phyloP scores from a whole-genome alignment of 2,888 invertebrate species.

The Drosophila monieri region DNA sequence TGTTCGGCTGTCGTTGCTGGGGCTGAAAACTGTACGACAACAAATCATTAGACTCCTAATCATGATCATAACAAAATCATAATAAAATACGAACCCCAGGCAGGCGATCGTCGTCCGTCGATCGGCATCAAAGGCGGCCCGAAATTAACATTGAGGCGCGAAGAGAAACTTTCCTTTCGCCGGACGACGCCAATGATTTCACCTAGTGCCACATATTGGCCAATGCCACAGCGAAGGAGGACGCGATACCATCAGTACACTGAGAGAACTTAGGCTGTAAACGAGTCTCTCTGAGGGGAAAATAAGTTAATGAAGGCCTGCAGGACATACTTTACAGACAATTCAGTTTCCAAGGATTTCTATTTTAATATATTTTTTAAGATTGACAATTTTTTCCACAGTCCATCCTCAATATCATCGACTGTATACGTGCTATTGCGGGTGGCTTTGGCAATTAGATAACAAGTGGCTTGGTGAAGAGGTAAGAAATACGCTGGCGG shows the following conservation, averaged over 20 bases:
- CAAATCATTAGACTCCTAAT: conserved; percentile 71
- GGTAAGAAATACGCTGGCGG: conserved; percentile 36
- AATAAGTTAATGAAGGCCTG: no score
- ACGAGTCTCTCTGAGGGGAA: background rate
- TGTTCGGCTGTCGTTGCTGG: conserved; percentile 24
- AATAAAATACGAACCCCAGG: conserved; percentile 28
- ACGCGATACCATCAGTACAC: conserved; percentile 20
- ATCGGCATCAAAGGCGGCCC: conserved; percentile 65
- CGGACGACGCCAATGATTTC: conserved; percentile 58
- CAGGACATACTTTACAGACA: no score
- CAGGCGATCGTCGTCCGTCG: conserved; percentile 19
- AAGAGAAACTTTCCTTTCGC: conserved; percentile 75
- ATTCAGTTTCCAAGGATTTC: background rate
- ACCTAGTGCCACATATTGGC: conserved; percentile 71
- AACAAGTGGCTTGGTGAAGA: conserved; percentile 66
- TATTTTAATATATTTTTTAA: background rate
- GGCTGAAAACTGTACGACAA: conserved; percentile 48
- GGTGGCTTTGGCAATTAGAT: conserved; percentile 77
- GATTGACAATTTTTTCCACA: background rate
- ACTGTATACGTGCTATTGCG: conserved; percentile 67
- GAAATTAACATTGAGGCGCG: conserved; percentile 71
- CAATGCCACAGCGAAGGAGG: conserved; percentile 46
- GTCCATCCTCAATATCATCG: conserved; percentile 28
- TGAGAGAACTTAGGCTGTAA: background rate
- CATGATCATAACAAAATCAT: conserved; percentile 43